Evolutionary conservation across 1,140 invertebrate species (phyloP).

Genomic region (Diorhabda sublineata): DNA sequence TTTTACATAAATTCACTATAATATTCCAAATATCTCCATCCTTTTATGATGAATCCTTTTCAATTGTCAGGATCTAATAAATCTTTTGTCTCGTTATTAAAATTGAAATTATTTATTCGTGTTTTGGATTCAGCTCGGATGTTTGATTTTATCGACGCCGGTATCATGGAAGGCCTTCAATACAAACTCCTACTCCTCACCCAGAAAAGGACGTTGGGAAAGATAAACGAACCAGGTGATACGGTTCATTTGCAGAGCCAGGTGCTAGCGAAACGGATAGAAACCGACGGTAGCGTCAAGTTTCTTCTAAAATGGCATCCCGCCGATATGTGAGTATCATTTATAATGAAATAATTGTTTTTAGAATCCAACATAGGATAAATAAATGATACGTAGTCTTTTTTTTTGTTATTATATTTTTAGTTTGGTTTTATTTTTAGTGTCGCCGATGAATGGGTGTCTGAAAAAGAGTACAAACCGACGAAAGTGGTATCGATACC

Average conservation of each 20-base stretch:
- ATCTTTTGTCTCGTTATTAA: too few species aligned
- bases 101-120: too few species aligned
- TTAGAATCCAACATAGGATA: neutral
- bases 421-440: constrained; percentile 41
- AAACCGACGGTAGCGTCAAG: constrained; percentile 56
- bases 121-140: constrained; percentile 61
- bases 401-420: neutral
- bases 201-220: constrained; percentile 57
- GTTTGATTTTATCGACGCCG: constrained; percentile 84
- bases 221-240: constrained; percentile 51
- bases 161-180: constrained; percentile 82
- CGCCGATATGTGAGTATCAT: constrained; percentile 60
- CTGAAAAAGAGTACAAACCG: constrained; percentile 54
- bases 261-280: constrained; percentile 60
- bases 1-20: too few species aligned
- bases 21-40: too few species aligned
- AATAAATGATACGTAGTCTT: neutral
- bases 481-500: constrained; percentile 54
- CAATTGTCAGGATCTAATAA: too few species aligned
- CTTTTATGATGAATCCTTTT: too few species aligned
- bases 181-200: constrained; percentile 61
- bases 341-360: neutral
- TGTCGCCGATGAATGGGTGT: constrained; percentile 60
- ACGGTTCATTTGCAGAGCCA: constrained; percentile 62
- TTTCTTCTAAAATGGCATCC: constrained; percentile 67